Evolutionary conservation across 2,888 invertebrate species (phyloP).

Genomic region (Sthenelais limicola): DNA sequence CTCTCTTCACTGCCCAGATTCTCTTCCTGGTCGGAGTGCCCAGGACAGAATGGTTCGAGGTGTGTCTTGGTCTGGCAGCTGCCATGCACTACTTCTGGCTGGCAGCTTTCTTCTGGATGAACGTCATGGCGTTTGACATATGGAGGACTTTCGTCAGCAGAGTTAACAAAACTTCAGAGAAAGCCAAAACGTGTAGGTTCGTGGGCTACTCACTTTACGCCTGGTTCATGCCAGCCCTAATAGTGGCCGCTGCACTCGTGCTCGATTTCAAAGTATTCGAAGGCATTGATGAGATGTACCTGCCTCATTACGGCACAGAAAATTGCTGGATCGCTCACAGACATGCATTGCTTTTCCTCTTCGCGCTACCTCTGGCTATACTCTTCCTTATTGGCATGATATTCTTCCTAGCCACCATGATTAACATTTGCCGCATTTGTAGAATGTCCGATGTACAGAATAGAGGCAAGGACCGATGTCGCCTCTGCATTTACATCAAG

Average conservation of each 20-base stretch:
- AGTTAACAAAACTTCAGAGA: slow-evolving; percentile 19
- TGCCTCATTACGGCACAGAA: slow-evolving; percentile 73
- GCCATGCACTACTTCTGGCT: slow-evolving; percentile 75
- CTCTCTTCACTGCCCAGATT: slow-evolving; percentile 74
- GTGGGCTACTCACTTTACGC: slow-evolving; percentile 68
- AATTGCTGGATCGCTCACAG: slow-evolving; percentile 76
- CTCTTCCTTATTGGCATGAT: slow-evolving; percentile 74
- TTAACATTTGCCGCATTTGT: slow-evolving; percentile 72
- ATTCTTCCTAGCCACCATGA: slow-evolving; percentile 75
- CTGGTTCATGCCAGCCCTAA: slow-evolving; percentile 69
- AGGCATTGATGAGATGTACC: slow-evolving; percentile 58
- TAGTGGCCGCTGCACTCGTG: slow-evolving; percentile 67
- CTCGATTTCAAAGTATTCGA: slow-evolving; percentile 69
- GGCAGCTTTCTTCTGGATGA: slow-evolving; percentile 76
- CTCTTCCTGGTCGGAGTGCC: slow-evolving; percentile 74
- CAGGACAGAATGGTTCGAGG: slow-evolving; percentile 32
- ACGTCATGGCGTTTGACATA: slow-evolving; percentile 76
- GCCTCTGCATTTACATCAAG: slow-evolving; percentile 50
- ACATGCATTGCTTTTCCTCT: slow-evolving; percentile 75
- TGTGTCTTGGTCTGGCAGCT: slow-evolving; percentile 72
- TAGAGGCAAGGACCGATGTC: slow-evolving; percentile 38
- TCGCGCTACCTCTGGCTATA: slow-evolving; percentile 75
- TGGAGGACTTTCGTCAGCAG: slow-evolving; percentile 73
- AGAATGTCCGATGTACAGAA: slow-evolving; percentile 7
- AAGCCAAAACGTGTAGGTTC: slow-evolving; percentile 51